Conservation (phyloP, 30 jellyfish, hydroid and myxozoan species). For the Euphysa ruthae region DNA sequence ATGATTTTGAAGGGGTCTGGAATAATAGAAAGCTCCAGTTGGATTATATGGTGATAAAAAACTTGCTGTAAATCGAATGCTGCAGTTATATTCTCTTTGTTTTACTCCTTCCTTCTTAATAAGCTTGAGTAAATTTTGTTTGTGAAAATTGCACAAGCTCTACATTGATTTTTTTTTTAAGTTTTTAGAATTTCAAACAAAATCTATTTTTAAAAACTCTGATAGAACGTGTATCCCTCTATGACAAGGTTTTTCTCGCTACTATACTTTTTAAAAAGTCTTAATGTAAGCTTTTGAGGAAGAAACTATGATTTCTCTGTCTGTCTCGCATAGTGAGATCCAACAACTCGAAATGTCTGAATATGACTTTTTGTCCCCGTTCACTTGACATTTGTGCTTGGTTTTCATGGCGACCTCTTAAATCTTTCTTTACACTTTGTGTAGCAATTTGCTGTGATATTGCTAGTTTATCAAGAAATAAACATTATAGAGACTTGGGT, state of each 20-base stretch:
- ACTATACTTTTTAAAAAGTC: not conserved
- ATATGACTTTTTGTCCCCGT: not conserved
- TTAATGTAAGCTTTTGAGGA: not conserved
- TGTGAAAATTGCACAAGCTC: not conserved
- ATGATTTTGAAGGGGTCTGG: no score
- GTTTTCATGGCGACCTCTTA: no score
- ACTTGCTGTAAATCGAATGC: no score
- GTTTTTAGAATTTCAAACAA: not conserved
- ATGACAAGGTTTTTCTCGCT: not conserved
- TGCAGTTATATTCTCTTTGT: no score
- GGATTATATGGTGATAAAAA: no score
- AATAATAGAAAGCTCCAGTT: no score
- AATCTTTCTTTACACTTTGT: not conserved
- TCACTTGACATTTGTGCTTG: not conserved
- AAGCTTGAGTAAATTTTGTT: not conserved
- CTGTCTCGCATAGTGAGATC: not conserved
- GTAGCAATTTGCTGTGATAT: not conserved
- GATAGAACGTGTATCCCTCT: not conserved
- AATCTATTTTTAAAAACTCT: not conserved
- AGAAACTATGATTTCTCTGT: not conserved
- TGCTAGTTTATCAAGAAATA: not conserved
- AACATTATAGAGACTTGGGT: no score
- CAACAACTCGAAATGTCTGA: not conserved
- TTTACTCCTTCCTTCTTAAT: not conserved
- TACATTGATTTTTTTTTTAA: not conserved